Conservation (phyloP, 2,888 invertebrate genomes). For the Mythimna vitellina region DNA sequence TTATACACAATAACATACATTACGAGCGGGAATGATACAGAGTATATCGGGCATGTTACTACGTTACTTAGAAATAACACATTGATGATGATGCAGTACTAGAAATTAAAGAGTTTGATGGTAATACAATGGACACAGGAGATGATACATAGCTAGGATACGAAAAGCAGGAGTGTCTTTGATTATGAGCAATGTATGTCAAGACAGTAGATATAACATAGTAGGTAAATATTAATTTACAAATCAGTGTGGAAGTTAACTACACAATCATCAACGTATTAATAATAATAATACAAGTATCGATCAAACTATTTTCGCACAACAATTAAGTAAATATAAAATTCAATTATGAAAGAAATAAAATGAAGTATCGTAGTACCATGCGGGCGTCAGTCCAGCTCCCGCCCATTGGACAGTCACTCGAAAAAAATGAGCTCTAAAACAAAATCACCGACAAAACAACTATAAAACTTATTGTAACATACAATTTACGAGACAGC, state of each 20-base stretch:
- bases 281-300: constrained; percentile 42
- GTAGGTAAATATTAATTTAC: background rate
- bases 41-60: constrained; percentile 79
- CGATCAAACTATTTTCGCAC: constrained; percentile 43
- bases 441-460: constrained; percentile 70
- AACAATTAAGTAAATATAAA: constrained; percentile 43
- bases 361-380: constrained; percentile 73
- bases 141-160: constrained; percentile 22
- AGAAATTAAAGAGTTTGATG: constrained; percentile 6
- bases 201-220: constrained; percentile 15
- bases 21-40: constrained; percentile 85
- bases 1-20: constrained; percentile 79
- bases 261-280: constrained; percentile 46
- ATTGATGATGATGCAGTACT: constrained; percentile 40
- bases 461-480: constrained; percentile 56
- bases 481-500: constrained; percentile 46
- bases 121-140: background rate
- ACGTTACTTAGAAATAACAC: constrained; percentile 69
- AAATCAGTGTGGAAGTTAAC: constrained; percentile 2
- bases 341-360: constrained; percentile 33
- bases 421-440: constrained; percentile 74
- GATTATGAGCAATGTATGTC: constrained; percentile 19
- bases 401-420: constrained; percentile 80
- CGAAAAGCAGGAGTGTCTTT: constrained; percentile 18
- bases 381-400: constrained; percentile 76